A percentile compares a stretch with the other conserved stretches of the same genome.
Evolutionary conservation across 2,113 vertebrate species (phyloP).

Genomic region (Tupaia chinensis): DNA sequence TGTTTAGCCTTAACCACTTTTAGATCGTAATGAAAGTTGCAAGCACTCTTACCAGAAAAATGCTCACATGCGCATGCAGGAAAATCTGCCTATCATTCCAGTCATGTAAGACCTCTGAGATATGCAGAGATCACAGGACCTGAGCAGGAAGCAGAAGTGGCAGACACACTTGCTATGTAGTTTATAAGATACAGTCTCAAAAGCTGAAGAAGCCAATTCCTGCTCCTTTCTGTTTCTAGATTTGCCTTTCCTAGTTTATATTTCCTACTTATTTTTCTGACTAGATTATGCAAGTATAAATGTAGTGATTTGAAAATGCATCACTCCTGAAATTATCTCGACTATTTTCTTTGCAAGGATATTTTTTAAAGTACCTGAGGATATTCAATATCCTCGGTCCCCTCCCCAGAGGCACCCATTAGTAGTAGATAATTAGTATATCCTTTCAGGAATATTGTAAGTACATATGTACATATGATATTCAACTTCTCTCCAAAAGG

Average conservation of each 20-base stretch:
- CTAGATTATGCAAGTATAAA: neutral
- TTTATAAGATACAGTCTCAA: neutral
- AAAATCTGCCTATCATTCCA: neutral
- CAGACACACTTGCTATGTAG: neutral
- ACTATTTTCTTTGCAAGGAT: neutral
- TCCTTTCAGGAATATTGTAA: slow-evolving; percentile 1
- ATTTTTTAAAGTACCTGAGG: neutral
- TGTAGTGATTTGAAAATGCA: too few species aligned
- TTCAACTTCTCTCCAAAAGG: neutral
- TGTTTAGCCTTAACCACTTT: neutral
- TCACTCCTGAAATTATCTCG: too few species aligned
- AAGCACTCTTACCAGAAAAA: neutral
- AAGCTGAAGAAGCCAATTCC: neutral
- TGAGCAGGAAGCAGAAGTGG: neutral
- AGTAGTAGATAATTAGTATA: neutral
- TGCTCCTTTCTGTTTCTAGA: neutral
- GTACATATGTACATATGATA: neutral
- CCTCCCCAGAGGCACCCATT: neutral
- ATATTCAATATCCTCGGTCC: neutral
- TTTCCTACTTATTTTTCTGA: neutral
- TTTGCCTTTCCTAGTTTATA: neutral
- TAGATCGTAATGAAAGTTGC: neutral
- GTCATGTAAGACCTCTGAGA: neutral
- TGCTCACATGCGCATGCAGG: neutral
- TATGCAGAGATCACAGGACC: neutral